Percentiles rank a stretch among this genome's conserved stretches.
Conservation (phyloP, 2,113 vertebrate species). For the Uria aalge region DNA sequence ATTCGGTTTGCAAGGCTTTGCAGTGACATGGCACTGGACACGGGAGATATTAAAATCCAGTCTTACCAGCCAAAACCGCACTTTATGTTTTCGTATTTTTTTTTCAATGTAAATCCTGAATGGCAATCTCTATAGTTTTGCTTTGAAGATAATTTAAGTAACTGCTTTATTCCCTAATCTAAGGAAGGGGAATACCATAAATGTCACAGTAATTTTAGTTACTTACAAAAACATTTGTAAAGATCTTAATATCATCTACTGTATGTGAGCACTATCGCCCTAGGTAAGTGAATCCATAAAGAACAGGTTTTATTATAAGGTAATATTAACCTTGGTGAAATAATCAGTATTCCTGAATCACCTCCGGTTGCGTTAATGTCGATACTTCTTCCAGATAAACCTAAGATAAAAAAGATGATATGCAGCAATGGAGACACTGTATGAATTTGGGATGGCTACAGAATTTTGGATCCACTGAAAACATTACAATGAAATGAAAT, state of each 20-base stretch:
- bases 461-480: neutral
- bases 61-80: neutral
- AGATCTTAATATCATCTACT: slow-evolving; percentile 21
- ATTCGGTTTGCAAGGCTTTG: neutral
- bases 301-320: slow-evolving; percentile 10
- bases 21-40: neutral
- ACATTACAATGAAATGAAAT: neutral
- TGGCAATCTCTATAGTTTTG: neutral
- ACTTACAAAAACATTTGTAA: slow-evolving; percentile 36
- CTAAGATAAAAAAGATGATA: neutral
- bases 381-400: neutral
- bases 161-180: slow-evolving; percentile 1
- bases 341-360: neutral
- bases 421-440: neutral
- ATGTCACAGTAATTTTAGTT: slow-evolving; percentile 27
- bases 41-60: neutral
- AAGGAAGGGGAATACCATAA: neutral
- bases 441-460: neutral
- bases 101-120: neutral
- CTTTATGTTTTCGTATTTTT: neutral
- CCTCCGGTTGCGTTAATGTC: neutral
- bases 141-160: neutral
- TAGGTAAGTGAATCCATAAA: slow-evolving; percentile 43
- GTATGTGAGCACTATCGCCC: neutral
- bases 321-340: slow-evolving; percentile 1